A percentile compares a stretch with the other conserved stretches of the same genome.
Conservation (phyloP, 2,888 invertebrate genomes). For the Siphonodentalium dalli region DNA sequence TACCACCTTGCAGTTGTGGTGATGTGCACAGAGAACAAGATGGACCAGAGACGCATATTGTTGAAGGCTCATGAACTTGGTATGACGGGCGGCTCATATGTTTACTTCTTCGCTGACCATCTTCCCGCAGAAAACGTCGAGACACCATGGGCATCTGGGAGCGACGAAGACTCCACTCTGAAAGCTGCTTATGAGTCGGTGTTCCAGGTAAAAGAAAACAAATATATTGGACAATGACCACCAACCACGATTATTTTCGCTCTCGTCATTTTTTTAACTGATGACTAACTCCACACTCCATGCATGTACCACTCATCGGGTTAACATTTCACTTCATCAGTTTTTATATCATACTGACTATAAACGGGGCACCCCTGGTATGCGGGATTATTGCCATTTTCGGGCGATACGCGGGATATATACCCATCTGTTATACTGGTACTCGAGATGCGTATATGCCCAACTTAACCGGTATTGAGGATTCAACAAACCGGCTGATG, state of each 20-base stretch:
- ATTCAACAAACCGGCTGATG: too few species aligned
- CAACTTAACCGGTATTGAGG: too few species aligned
- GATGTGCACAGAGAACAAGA: conserved; percentile 37
- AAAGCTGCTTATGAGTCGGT: conserved; percentile 34
- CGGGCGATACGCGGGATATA: too few species aligned
- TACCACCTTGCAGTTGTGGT: conserved; percentile 45
- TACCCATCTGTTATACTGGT: too few species aligned
- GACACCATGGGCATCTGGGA: conserved; percentile 38
- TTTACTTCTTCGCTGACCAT: conserved; percentile 44
- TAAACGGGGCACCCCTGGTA: too few species aligned
- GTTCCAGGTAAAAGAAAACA: conserved; percentile 33
- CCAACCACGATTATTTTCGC: not conserved
- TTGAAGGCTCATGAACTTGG: conserved; percentile 34
- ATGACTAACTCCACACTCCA: not conserved
- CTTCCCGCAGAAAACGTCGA: conserved; percentile 37
- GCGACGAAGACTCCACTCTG: conserved; percentile 26
- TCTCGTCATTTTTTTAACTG: not conserved
- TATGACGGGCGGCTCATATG: conserved; percentile 42
- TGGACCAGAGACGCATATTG: conserved; percentile 34
- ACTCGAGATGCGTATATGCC: too few species aligned
- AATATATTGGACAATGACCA: not conserved
- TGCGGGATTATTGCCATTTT: too few species aligned
- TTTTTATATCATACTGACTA: too few species aligned
- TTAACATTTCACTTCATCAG: too few species aligned
- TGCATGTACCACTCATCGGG: too few species aligned